A percentile compares a stretch with the other conserved stretches of the same genome.
Conservation (phyloP, 2,113 vertebrate genomes). For the Hucho hucho region DNA sequence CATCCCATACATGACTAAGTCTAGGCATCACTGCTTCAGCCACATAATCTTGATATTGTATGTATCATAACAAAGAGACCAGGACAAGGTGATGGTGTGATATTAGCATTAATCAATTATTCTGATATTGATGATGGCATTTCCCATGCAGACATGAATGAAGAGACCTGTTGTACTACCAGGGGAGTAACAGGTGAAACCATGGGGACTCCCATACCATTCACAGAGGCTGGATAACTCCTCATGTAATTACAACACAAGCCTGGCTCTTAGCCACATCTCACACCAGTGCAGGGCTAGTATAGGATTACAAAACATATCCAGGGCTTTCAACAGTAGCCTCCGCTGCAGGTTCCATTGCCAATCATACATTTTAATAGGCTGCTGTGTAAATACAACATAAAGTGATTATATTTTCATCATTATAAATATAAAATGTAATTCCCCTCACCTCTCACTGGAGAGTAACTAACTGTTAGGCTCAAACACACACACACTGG, state of each 20-base stretch:
- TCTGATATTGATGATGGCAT: background rate
- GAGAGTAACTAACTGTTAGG: background rate
- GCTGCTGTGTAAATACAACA: background rate
- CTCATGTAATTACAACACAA: background rate
- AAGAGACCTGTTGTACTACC: background rate
- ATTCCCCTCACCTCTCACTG: background rate
- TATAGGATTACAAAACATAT: background rate
- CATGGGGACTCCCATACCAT: background rate
- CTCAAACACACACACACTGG: background rate
- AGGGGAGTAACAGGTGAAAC: background rate
- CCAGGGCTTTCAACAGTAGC: no score
- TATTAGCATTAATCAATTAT: background rate
- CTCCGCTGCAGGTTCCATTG: no score
- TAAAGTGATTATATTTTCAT: background rate
- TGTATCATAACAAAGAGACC: background rate
- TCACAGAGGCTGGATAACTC: background rate
- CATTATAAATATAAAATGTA: background rate
- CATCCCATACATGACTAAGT: constrained; percentile 21
- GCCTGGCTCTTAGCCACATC: background rate
- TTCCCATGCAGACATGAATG: background rate
- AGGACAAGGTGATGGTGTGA: background rate
- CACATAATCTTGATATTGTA: constrained; percentile 1
- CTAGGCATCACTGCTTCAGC: background rate
- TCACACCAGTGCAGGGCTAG: background rate
- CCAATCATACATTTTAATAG: background rate